These are phyloP conservation scores for Byasa hedistus DNA, from an alignment of 2,888 invertebrate genomes.

Conservation along the genomic window DNA sequence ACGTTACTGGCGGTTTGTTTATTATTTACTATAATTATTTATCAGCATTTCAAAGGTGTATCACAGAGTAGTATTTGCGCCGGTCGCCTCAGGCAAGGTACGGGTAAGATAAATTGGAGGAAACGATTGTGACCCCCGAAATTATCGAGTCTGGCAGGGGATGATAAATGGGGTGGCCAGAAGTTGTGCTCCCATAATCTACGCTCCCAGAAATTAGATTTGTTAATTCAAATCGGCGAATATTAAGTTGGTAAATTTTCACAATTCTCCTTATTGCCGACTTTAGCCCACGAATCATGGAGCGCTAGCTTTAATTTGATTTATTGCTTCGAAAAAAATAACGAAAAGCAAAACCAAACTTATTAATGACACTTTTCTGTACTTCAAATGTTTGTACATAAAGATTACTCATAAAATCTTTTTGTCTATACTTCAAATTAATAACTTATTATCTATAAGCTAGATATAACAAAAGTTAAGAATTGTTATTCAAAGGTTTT, in stretches of 20 bases:
- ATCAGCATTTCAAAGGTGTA: neutral
- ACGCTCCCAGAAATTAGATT: slow-evolving; percentile 43
- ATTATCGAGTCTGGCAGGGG: slow-evolving; percentile 43
- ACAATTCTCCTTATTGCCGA: slow-evolving; percentile 13
- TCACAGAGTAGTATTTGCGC: slow-evolving; percentile 25
- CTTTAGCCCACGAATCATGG: slow-evolving; percentile 22
- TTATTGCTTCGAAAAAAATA: slow-evolving; percentile 2
- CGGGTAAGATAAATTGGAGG: slow-evolving; percentile 47
- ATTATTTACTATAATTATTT: neutral
- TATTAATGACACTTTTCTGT: no score
- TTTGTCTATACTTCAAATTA: no score
- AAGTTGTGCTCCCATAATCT: slow-evolving; percentile 39
- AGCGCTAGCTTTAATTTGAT: slow-evolving; percentile 12
- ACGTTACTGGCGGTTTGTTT: no score
- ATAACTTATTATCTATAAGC: no score
- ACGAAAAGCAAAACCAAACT: no score
- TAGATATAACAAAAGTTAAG: neutral
- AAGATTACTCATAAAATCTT: no score
- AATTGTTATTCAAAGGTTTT: slow-evolving; percentile 18
- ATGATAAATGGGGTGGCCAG: slow-evolving; percentile 43
- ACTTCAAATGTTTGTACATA: no score
- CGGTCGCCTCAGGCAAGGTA: slow-evolving; percentile 41
- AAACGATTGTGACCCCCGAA: slow-evolving; percentile 52
- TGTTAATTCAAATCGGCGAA: slow-evolving; percentile 37
- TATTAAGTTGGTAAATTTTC: slow-evolving; percentile 24